These are phyloP conservation scores for Siniperca knerii DNA, from an alignment of 2,113 vertebrate genomes.

Conservation along the genomic window DNA sequence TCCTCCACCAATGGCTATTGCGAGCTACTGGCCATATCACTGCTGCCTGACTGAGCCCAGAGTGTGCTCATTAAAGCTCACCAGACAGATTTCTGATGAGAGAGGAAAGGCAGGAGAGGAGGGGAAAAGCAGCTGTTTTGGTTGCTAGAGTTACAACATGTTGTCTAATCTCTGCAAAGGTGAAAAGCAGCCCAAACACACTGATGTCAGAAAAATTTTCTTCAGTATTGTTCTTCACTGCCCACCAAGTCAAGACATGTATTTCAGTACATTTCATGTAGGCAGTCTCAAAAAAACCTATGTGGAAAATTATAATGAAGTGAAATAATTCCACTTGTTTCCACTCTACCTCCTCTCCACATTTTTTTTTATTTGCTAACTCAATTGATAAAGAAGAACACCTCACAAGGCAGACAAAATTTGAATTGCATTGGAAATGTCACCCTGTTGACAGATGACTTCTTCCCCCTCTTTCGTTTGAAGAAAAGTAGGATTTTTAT, in stretches of 20 bases:
- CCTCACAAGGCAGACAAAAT: not conserved
- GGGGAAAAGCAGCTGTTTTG: conserved; percentile 37
- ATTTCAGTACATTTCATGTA: not conserved
- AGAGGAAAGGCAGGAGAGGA: conserved; percentile 20
- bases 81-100: conserved; percentile 43
- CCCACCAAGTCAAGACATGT: not conserved
- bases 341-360: not conserved
- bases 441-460: conserved; percentile 26
- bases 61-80: conserved; percentile 67
- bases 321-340: not conserved
- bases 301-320: not conserved
- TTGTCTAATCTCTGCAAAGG: conserved; percentile 20
- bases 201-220: not conserved
- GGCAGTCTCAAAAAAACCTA: not conserved
- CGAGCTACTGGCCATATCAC: conserved; percentile 55
- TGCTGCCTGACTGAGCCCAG: conserved; percentile 56
- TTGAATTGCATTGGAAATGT: conserved; percentile 7
- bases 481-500: conserved; percentile 34
- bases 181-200: not conserved
- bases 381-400: not conserved
- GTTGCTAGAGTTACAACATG: conserved; percentile 31
- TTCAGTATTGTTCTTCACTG: not conserved
- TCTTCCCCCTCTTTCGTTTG: not conserved
- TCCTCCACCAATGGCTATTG: conserved; percentile 33
- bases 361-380: not conserved